Evolutionary conservation across 2,113 vertebrate genomes (phyloP).

Genomic region (Macrotis lagotis): DNA sequence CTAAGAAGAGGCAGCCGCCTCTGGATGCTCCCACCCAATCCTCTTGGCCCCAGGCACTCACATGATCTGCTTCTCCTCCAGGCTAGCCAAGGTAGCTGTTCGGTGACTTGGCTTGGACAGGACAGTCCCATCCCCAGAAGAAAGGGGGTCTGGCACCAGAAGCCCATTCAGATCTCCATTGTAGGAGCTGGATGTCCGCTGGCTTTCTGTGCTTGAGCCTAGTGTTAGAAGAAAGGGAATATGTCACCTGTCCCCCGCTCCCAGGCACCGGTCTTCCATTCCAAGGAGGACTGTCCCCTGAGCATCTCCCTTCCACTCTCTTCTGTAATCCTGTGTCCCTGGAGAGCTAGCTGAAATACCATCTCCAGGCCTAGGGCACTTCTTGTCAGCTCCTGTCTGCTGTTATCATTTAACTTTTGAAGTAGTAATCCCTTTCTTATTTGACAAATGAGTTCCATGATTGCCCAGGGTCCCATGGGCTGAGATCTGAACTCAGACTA

Average conservation of each 20-base stretch:
- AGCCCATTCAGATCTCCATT: slow-evolving; percentile 97
- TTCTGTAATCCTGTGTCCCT: neutral
- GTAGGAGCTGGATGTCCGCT: slow-evolving; percentile 86
- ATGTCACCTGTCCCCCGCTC: slow-evolving; percentile 2
- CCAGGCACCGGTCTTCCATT: neutral
- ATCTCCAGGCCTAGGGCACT: neutral
- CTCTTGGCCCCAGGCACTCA: slow-evolving; percentile 81
- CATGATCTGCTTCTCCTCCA: slow-evolving; percentile 94
- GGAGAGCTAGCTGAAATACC: neutral
- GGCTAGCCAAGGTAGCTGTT: slow-evolving; percentile 84
- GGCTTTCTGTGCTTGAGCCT: slow-evolving; percentile 88
- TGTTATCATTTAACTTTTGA: neutral
- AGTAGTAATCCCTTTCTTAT: neutral
- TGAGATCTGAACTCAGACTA: neutral
- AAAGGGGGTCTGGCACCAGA: slow-evolving; percentile 89
- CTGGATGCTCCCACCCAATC: neutral
- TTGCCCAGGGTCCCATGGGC: neutral
- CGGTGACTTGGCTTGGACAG: slow-evolving; percentile 86
- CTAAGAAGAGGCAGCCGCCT: neutral
- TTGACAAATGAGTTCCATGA: neutral
- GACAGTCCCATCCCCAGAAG: slow-evolving; percentile 82
- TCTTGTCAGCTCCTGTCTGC: neutral
- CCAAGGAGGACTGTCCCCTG: neutral
- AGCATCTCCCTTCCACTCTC: neutral
- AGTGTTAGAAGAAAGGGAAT: neutral